A percentile compares a stretch with the other conserved stretches of the same genome.
phyloP scores from a whole-genome alignment of 2,888 invertebrate species.

The Antitype chi region DNA sequence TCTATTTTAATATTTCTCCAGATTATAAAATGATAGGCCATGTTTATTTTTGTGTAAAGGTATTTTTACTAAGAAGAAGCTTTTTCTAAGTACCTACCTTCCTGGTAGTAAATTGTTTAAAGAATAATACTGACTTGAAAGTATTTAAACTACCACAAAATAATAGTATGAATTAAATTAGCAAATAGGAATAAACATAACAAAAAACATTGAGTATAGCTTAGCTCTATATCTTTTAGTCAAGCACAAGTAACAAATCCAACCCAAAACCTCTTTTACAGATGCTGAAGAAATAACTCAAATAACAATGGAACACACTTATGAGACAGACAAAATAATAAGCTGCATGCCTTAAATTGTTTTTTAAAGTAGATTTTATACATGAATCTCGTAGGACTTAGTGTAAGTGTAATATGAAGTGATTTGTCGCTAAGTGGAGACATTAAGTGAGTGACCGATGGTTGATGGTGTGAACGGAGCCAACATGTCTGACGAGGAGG shows the following conservation, averaged over 20 bases:
- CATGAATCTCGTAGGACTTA: slow-evolving; percentile 76
- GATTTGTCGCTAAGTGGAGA: slow-evolving; percentile 61
- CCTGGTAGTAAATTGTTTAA: neutral
- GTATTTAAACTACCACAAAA: neutral
- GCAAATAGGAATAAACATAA: neutral
- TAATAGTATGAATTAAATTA: neutral
- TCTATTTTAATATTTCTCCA: slow-evolving; percentile 44
- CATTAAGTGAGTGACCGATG: slow-evolving; percentile 66
- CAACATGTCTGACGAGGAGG: slow-evolving; percentile 89
- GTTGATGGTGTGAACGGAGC: slow-evolving; percentile 68
- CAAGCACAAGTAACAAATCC: slow-evolving; percentile 24
- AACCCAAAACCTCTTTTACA: slow-evolving; percentile 57
- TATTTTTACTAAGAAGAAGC: neutral
- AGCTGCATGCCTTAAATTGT: slow-evolving; percentile 76
- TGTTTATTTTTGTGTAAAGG: slow-evolving; percentile 1
- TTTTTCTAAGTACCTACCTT: neutral
- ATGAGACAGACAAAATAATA: slow-evolving; percentile 63
- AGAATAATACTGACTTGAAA: neutral
- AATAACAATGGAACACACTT: slow-evolving; percentile 61
- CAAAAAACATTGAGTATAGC: too few species aligned
- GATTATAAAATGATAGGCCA: slow-evolving; percentile 23
- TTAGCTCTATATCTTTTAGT: neutral
- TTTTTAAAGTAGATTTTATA: slow-evolving; percentile 73
- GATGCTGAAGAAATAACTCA: slow-evolving; percentile 51
- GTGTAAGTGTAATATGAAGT: slow-evolving; percentile 77